Evolutionary conservation across 2,113 vertebrate species (phyloP).

Genomic region (Diadophis punctatus): DNA sequence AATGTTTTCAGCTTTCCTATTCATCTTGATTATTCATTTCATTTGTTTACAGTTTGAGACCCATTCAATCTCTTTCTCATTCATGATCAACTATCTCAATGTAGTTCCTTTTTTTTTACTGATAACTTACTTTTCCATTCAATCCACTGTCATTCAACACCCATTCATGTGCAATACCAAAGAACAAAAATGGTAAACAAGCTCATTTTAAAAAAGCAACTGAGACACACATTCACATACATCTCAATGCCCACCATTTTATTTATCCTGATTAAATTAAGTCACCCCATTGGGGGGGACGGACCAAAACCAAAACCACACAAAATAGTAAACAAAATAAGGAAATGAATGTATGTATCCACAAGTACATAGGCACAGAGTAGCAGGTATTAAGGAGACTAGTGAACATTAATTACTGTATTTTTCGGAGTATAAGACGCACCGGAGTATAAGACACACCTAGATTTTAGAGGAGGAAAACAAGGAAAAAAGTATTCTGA

Average conservation of each 20-base stretch:
- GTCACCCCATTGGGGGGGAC: background rate
- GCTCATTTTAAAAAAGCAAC: background rate
- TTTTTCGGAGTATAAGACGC: no score
- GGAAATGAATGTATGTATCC: background rate
- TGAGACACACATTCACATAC: background rate
- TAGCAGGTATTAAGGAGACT: background rate
- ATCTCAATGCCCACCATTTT: background rate
- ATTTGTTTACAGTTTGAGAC: background rate
- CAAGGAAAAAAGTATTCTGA: no score
- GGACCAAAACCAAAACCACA: background rate
- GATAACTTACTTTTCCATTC: background rate
- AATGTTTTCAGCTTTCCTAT: background rate
- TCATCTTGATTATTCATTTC: background rate
- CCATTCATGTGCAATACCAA: background rate
- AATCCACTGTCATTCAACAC: background rate
- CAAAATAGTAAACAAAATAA: background rate
- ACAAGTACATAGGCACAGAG: background rate
- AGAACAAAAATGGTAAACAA: background rate
- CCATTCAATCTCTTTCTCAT: background rate
- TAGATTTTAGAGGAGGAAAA: no score
- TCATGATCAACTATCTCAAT: background rate
- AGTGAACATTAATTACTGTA: no score
- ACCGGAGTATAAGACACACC: no score
- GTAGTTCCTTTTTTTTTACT: background rate
- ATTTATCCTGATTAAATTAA: background rate